Percentiles rank a stretch among this genome's conserved stretches.
phyloP scores from a whole-genome alignment of 2,888 invertebrate species.

The Ormyrus nitidulus region DNA sequence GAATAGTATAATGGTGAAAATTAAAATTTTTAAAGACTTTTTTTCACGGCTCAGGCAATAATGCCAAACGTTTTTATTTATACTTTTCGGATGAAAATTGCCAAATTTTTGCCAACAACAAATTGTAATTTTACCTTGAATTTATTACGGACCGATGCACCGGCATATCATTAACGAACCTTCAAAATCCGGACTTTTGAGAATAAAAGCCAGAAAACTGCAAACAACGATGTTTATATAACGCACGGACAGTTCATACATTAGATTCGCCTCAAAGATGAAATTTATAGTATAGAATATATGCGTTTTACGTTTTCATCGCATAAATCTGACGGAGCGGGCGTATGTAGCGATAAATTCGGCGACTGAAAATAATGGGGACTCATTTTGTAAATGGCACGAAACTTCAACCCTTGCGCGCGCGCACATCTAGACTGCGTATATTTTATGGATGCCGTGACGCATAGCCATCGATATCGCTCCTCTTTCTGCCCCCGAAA shows the following conservation, averaged over 20 bases:
- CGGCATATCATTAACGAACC: too few species aligned
- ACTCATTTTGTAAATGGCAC: conserved; percentile 76
- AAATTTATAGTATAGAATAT: conserved; percentile 51
- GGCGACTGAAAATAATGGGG: conserved; percentile 72
- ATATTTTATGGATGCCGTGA: conserved; percentile 49
- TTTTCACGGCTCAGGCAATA: too few species aligned
- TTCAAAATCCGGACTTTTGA: too few species aligned
- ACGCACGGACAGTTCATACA: conserved; percentile 32
- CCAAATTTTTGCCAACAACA: too few species aligned
- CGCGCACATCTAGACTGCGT: conserved; percentile 14
- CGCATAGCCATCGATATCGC: conserved; percentile 48
- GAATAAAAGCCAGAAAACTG: too few species aligned
- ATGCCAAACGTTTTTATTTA: too few species aligned
- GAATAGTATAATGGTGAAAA: too few species aligned
- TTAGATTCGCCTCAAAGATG: conserved; percentile 49
- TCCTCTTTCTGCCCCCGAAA: conserved; percentile 20
- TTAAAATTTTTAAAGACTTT: too few species aligned
- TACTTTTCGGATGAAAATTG: too few species aligned
- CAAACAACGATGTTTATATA: conserved; percentile 24
- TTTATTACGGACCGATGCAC: too few species aligned
- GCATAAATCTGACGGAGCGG: conserved; percentile 58
- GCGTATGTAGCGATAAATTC: conserved; percentile 74
- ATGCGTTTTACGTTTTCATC: conserved; percentile 51
- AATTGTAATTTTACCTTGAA: too few species aligned
- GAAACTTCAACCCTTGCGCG: conserved; percentile 66